phyloP scores from a whole-genome alignment of 1,140 invertebrate species.

The Hylyphantes graminicola region DNA sequence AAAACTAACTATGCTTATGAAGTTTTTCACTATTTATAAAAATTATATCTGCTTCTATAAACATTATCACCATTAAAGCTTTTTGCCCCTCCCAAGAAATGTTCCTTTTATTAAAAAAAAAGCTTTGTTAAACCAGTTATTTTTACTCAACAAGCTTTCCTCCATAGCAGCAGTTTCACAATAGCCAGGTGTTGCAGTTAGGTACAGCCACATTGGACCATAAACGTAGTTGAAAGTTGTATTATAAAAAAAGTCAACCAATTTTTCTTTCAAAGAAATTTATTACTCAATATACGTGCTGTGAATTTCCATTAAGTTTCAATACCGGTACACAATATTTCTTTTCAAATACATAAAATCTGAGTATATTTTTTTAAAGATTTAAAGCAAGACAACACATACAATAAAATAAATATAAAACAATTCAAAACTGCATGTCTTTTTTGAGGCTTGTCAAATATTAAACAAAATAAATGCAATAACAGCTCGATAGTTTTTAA shows the following conservation, averaged over 20 bases:
- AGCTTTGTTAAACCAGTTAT: too few relatives aligned
- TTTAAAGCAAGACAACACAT: neutral
- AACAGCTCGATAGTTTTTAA: neutral
- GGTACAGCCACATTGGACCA: neutral
- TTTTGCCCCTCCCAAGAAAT: too few relatives aligned
- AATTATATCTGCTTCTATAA: too few relatives aligned
- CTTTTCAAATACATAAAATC: neutral
- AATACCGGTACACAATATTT: neutral
- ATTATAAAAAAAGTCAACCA: neutral
- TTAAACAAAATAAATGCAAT: slow-evolving; percentile 14
- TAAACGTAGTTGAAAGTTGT: neutral
- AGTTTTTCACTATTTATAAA: too few relatives aligned
- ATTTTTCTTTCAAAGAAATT: neutral
- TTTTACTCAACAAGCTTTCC: too few relatives aligned
- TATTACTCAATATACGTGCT: neutral
- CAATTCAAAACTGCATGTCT: neutral
- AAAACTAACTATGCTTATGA: too few relatives aligned
- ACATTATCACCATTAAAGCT: too few relatives aligned
- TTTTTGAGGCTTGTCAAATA: neutral
- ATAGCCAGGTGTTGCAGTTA: neutral
- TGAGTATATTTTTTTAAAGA: neutral
- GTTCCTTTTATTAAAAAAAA: too few relatives aligned
- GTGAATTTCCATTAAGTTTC: neutral
- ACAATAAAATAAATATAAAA: slow-evolving; percentile 19
- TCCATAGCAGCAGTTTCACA: neutral